These are phyloP conservation scores for Digitonthophagus gazella DNA, from an alignment of 2,888 invertebrate genomes.

Conservation along the genomic window DNA sequence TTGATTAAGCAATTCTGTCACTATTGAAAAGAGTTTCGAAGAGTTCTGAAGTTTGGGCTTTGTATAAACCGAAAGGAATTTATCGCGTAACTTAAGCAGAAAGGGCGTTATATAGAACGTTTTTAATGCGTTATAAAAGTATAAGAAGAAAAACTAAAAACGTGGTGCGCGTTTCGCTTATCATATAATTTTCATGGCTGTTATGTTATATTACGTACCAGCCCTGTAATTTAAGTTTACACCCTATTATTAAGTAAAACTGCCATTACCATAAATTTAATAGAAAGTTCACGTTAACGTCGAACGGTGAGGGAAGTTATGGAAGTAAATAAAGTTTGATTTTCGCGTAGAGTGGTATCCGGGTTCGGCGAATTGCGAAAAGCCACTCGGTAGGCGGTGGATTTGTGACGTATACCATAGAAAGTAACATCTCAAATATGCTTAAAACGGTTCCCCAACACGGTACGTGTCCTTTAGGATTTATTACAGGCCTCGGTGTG, in stretches of 20 bases:
- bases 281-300: neutral
- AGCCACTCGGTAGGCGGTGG: neutral
- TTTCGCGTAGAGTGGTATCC: neutral
- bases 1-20: neutral
- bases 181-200: neutral
- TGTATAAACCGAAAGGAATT: neutral
- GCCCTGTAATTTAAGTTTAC: neutral
- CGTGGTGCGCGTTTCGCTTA: neutral
- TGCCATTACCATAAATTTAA: neutral
- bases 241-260: neutral
- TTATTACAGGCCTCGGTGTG: neutral
- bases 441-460: neutral
- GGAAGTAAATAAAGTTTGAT: neutral
- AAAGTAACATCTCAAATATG: neutral
- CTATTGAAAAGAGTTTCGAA: neutral
- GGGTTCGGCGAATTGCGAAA: neutral
- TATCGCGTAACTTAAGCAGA: neutral
- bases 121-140: neutral
- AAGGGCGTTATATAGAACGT: neutral
- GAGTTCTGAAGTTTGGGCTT: neutral
- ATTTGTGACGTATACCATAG: neutral
- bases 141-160: neutral
- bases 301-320: neutral
- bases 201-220: neutral
- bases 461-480: neutral